A percentile compares a stretch with the other conserved stretches of the same genome.
Evolutionary conservation across 1,140 invertebrate genomes (phyloP).

Genomic region (Anastatus disparis): DNA sequence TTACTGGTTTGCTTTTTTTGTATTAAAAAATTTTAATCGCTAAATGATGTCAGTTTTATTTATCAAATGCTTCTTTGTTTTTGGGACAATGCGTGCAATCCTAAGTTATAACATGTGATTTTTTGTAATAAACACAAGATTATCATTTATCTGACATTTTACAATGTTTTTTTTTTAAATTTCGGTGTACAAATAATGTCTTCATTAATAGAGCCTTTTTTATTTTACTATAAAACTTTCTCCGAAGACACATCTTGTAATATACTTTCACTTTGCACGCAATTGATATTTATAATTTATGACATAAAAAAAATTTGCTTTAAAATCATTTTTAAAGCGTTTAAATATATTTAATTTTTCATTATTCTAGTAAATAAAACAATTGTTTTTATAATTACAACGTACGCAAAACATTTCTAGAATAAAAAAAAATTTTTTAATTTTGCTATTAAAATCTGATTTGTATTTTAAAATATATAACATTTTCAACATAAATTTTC

Average conservation of each 20-base stretch:
- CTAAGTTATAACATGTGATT: constrained; percentile 16
- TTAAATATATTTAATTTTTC: constrained; percentile 2
- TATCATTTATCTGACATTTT: constrained; percentile 12
- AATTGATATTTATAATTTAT: constrained; percentile 16
- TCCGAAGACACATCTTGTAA: constrained; percentile 19
- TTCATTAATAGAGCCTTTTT: constrained; percentile 15
- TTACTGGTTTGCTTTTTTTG: constrained; percentile 14
- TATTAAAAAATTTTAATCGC: constrained; percentile 26
- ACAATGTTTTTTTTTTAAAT: constrained; percentile 12
- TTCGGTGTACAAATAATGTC: constrained; percentile 23
- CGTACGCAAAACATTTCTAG: neutral
- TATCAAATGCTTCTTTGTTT: constrained; percentile 28
- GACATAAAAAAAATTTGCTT: constrained; percentile 6
- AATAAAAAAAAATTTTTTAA: neutral
- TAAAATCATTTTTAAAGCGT: neutral
- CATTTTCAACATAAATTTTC: too few relatives aligned
- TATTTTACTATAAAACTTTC: constrained; percentile 33
- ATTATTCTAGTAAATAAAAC: neutral
- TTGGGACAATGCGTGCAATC: constrained; percentile 4
- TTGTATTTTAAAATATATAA: neutral
- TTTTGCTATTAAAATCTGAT: neutral
- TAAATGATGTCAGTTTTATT: constrained; percentile 15
- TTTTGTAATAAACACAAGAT: constrained; percentile 15
- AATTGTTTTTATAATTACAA: neutral
- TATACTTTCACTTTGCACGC: constrained; percentile 35